Evolutionary conservation across 2,113 vertebrate genomes (phyloP).

Genomic region (Phalacrocorax pelagicus): DNA sequence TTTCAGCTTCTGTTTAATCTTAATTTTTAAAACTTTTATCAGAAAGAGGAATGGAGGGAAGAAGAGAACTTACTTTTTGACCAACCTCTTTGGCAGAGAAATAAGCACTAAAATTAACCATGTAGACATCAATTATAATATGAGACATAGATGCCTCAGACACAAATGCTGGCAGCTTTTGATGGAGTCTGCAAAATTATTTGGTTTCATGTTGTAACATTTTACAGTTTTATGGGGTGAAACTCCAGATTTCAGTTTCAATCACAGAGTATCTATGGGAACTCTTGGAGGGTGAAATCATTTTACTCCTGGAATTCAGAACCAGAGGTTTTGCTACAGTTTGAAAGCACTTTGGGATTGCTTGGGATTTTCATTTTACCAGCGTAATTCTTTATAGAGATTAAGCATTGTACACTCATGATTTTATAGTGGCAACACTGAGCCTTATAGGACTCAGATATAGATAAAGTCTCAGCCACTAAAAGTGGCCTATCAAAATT

Average conservation of each 20-base stretch:
- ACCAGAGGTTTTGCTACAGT: neutral
- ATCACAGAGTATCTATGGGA: neutral
- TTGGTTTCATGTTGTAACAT: neutral
- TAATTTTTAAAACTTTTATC: neutral
- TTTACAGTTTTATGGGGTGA: neutral
- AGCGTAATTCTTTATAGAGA: neutral
- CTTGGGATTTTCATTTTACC: neutral
- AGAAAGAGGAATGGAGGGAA: neutral
- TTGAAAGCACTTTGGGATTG: neutral
- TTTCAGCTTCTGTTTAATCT: neutral
- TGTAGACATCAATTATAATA: neutral
- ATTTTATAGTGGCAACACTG: neutral
- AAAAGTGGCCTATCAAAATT: neutral
- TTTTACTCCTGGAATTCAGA: neutral
- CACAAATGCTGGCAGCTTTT: neutral
- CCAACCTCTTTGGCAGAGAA: neutral
- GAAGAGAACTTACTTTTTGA: neutral
- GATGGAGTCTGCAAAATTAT: neutral
- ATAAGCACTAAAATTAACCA: neutral
- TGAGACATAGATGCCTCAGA: neutral
- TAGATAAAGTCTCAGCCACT: neutral
- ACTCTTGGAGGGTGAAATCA: neutral
- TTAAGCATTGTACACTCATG: neutral
- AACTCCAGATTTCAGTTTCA: neutral
- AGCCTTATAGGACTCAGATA: neutral